Percentiles rank a stretch among this genome's conserved stretches.
Conservation (phyloP, 2,888 invertebrate species). For the Branchellion lobata region DNA sequence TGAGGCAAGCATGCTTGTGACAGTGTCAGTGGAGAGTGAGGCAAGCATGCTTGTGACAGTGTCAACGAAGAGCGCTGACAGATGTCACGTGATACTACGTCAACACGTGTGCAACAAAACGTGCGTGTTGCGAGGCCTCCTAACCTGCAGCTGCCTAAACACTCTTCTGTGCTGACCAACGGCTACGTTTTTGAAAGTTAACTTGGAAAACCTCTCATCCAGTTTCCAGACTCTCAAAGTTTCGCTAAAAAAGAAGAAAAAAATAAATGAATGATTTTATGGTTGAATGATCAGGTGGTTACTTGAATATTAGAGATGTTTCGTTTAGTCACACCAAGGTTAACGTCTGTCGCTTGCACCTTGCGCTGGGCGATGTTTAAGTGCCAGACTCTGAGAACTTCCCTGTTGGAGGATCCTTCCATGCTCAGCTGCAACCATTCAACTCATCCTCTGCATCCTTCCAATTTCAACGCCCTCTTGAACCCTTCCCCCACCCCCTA, state of each 20-base stretch:
- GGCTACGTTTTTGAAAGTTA: slow-evolving; percentile 14
- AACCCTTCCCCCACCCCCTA: no score
- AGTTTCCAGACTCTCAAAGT: slow-evolving; percentile 46
- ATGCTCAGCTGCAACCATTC: neutral
- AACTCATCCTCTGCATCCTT: neutral
- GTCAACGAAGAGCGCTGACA: no score
- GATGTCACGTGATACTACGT: no score
- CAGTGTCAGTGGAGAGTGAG: no score
- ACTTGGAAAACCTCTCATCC: slow-evolving; percentile 34
- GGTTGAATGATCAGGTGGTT: neutral
- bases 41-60: no score
- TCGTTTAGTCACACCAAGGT: slow-evolving; percentile 76
- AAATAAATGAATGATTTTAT: slow-evolving; percentile 2
- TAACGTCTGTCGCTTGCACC: slow-evolving; percentile 73
- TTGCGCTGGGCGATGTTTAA: slow-evolving; percentile 68
- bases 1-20: no score
- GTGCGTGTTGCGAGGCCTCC: no score
- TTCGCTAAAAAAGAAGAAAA: slow-evolving; percentile 29
- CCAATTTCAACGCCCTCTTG: neutral
- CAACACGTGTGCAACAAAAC: no score
- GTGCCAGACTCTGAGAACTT: slow-evolving; percentile 62
- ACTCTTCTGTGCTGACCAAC: slow-evolving; percentile 44
- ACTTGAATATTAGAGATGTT: slow-evolving; percentile 73
- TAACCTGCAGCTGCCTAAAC: slow-evolving; percentile 43
- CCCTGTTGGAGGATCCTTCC: slow-evolving; percentile 54